Conservation (phyloP, 2,888 invertebrate species). For the Nysson spinosus region DNA sequence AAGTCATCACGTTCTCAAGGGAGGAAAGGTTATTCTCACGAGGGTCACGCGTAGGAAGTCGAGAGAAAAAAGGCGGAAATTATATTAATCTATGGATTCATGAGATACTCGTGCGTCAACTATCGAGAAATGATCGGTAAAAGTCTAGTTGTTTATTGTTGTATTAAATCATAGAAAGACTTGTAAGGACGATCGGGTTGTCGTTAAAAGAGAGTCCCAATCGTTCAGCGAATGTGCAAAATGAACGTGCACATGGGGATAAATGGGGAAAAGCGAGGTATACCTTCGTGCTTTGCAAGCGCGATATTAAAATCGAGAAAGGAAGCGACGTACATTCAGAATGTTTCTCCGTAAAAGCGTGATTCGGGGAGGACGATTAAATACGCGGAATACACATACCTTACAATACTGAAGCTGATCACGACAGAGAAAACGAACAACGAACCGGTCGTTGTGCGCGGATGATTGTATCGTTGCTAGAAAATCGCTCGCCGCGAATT, state of each 20-base stretch:
- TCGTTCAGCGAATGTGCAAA: too few relatives aligned
- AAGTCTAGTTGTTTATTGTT: not conserved
- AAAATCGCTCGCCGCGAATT: conserved; percentile 43
- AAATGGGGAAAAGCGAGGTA: conserved; percentile 20
- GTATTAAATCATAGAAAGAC: not conserved
- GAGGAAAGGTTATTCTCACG: conserved; percentile 37
- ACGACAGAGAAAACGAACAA: conserved; percentile 59
- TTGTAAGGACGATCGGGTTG: too few relatives aligned
- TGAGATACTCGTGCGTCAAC: not conserved
- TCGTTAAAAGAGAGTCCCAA: too few relatives aligned
- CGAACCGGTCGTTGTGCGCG: conserved; percentile 61
- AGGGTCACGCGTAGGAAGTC: conserved; percentile 6
- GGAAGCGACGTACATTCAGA: not conserved
- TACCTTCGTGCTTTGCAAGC: conserved; percentile 30
- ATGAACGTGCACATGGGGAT: conserved; percentile 62
- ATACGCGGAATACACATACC: conserved; percentile 42
- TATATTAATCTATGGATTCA: conserved; percentile 7
- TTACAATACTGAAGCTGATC: conserved; percentile 54
- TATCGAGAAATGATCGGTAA: too few relatives aligned
- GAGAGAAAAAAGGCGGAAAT: conserved; percentile 32
- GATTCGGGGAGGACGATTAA: not conserved
- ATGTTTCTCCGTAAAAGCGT: conserved; percentile 9
- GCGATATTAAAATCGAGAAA: conserved; percentile 15
- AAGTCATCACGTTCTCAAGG: conserved; percentile 49
- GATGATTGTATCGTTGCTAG: conserved; percentile 47